These are phyloP conservation scores for Lathronympha strigana DNA, from an alignment of 2,888 invertebrate genomes.

Conservation along the genomic window DNA sequence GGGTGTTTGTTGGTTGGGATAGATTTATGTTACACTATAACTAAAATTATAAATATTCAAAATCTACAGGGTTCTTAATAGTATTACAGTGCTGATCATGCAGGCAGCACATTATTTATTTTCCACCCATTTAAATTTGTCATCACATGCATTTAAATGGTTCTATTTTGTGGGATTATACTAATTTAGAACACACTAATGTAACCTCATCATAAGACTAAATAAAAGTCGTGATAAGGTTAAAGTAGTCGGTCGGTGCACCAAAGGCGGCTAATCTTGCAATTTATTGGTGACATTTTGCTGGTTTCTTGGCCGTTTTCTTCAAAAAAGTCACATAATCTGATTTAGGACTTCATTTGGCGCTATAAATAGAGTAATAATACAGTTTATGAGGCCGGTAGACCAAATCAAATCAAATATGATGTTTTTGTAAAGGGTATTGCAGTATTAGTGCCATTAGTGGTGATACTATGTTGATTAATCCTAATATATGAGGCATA, in stretches of 20 bases:
- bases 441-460: not conserved
- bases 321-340: constrained; percentile 19
- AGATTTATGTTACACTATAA: too few species aligned
- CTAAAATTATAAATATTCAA: too few species aligned
- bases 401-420: constrained; percentile 15
- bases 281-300: constrained; percentile 39
- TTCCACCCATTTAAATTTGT: not conserved
- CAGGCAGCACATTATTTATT: not conserved
- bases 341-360: constrained; percentile 30
- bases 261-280: constrained; percentile 31
- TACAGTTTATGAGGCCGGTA: constrained; percentile 16
- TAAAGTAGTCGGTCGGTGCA: constrained; percentile 26
- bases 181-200: constrained; percentile 13
- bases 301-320: constrained; percentile 25
- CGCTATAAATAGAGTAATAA: constrained; percentile 17
- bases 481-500: not conserved
- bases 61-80: too few species aligned
- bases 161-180: constrained; percentile 25
- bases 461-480: not conserved
- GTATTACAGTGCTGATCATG: too few species aligned
- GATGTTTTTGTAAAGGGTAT: constrained; percentile 25
- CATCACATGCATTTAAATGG: constrained; percentile 18
- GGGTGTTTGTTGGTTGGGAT: too few species aligned
- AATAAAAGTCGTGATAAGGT: constrained; percentile 19
- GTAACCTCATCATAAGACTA: constrained; percentile 11